Conservation (phyloP, 2,888 invertebrate genomes). For the Selenia dentaria region DNA sequence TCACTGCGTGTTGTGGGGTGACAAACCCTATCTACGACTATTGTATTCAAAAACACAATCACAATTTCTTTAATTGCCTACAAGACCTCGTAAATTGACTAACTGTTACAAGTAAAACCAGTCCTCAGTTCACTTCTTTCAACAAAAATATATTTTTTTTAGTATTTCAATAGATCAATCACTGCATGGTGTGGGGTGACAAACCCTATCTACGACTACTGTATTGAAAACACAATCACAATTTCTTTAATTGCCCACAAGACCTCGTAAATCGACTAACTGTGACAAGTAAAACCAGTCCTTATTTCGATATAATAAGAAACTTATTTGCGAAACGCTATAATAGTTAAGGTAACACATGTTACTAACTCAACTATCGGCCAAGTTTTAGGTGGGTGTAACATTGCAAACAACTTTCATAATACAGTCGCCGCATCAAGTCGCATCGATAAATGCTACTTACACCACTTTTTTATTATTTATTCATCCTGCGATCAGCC, state of each 20-base stretch:
- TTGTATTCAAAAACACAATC: no score
- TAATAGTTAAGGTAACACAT: constrained; percentile 55
- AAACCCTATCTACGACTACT: constrained; percentile 20
- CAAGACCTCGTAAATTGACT: constrained; percentile 1
- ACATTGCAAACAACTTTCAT: no score
- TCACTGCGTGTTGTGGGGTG: constrained; percentile 27
- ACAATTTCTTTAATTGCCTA: constrained; percentile 33
- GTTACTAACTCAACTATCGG: constrained; percentile 1
- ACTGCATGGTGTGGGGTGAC: constrained; percentile 24
- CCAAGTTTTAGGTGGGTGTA: no score
- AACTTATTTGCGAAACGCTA: constrained; percentile 55
- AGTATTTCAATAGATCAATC: constrained; percentile 35
- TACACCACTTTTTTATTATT: no score
- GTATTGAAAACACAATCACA: no score
- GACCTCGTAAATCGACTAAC: constrained; percentile 4
- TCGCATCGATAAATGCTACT: no score
- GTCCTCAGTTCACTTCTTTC: constrained; percentile 38
- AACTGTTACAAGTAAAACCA: constrained; percentile 29
- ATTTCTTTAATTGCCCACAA: constrained; percentile 30
- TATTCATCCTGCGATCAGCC: no score
- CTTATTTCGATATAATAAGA: constrained; percentile 50
- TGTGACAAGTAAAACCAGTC: constrained; percentile 33
- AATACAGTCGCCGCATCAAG: no score
- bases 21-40: constrained; percentile 20
- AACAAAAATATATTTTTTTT: constrained; percentile 3